Evolutionary conservation across 2,113 vertebrate genomes (phyloP).

Genomic region (Microtus oregoni): DNA sequence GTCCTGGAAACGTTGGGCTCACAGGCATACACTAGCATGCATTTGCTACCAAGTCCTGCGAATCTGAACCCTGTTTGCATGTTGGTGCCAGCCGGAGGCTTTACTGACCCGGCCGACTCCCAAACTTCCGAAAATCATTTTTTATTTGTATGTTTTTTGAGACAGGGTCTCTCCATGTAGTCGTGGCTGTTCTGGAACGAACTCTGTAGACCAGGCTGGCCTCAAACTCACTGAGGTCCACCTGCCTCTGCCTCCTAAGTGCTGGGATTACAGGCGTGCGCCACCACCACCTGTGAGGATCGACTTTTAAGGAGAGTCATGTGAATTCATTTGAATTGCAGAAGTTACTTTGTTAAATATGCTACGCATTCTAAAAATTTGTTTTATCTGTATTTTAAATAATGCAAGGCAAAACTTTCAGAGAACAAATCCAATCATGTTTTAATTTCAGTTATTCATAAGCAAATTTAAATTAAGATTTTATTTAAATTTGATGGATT

Average conservation of each 20-base stretch:
- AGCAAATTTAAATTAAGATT: background rate
- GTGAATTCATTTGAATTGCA: conserved; percentile 1
- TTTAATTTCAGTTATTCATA: conserved; percentile 1
- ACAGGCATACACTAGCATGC: accelerated
- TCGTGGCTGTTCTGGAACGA: background rate
- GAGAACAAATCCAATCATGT: background rate
- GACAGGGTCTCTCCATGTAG: background rate
- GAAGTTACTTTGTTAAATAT: background rate
- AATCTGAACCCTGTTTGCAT: no score
- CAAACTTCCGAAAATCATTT: background rate
- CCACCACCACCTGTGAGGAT: background rate
- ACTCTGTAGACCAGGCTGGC: background rate
- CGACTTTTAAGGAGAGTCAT: conserved; percentile 12
- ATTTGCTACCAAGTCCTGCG: background rate
- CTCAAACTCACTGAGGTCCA: background rate
- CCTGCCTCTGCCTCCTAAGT: background rate
- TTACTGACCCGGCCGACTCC: background rate
- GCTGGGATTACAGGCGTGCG: background rate
- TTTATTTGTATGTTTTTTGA: background rate
- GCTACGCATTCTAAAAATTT: background rate
- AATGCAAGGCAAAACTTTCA: conserved; percentile 10
- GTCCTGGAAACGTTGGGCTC: no score
- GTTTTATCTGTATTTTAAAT: background rate
- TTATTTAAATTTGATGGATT: background rate
- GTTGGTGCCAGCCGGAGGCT: background rate